Evolutionary conservation across 2,113 vertebrate genomes (phyloP), one percentile per base, ranked within the genome.

Genomic region (Callipepla squamata): DNA sequence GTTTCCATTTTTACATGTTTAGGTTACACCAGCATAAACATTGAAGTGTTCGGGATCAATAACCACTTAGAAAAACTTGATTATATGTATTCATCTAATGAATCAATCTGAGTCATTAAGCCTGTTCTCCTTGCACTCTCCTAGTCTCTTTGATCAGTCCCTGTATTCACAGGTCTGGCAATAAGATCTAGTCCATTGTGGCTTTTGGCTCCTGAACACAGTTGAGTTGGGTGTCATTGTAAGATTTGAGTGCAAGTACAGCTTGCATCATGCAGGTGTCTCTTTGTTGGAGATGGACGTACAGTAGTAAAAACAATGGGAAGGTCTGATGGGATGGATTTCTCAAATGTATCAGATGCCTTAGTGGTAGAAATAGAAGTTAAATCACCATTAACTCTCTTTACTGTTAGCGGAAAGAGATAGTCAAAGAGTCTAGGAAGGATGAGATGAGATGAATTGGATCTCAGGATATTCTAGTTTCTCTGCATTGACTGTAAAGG

Each of bases 41-140:
- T n/a, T 2, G 4, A 90, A 94, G 45, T 40, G 28, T 2, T 1
- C n/a, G 38, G 70, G 85, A 95, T 95, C 84, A 91, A 82, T 91
- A 91, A 36, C 28, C 47, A 83, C 75, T 94, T 94, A 91, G 59
- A 63, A 92, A 93, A 89, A 91, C 74, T 57, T 89, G 75, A 91
- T 93, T 85, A 85, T 89, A 77, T 87, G 70, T 72, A 85, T 91
- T 92, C 14, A 30, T 85, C 38, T 89, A 77, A 92, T 70, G 81
- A 85, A 80, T 91, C 85, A 59, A 58, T 89, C 58, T 58, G 47
- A 91, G 75, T 87, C 75, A 73, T 91, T 94, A 91, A 92, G 74
- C 55, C 19, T 47, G 6, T 74, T 55, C 32, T 85, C 62, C 89
- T 89, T 7, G 3, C 58, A 77, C 74, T 82, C 2, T 70, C 38